A percentile compares a stretch with the other conserved stretches of the same genome.
Evolutionary conservation across 2,888 invertebrate genomes (phyloP).

Genomic region (Monopis laevigella): DNA sequence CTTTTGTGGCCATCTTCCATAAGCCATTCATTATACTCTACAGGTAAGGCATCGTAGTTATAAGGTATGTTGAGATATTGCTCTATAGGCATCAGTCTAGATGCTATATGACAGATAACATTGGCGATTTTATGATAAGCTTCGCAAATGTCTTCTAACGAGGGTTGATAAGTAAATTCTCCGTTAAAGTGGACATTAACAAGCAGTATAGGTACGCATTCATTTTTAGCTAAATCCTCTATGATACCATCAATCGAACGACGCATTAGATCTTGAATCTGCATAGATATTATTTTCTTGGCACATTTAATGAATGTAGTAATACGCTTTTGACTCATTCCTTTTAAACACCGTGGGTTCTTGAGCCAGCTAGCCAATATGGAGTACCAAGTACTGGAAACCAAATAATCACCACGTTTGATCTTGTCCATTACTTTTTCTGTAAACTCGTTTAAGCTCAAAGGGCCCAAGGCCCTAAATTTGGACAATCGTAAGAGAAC

Average conservation of each 20-base stretch:
- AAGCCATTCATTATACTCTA: slow-evolving; percentile 68
- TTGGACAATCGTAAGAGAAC: slow-evolving; percentile 61
- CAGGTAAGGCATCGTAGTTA: slow-evolving; percentile 58
- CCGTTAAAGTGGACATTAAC: slow-evolving; percentile 64
- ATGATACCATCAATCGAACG: slow-evolving; percentile 72
- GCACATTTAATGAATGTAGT: slow-evolving; percentile 49
- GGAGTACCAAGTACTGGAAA: slow-evolving; percentile 54
- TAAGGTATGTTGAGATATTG: slow-evolving; percentile 49
- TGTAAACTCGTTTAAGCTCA: slow-evolving; percentile 41
- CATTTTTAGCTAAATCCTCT: slow-evolving; percentile 56
- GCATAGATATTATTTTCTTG: slow-evolving; percentile 57
- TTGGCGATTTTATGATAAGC: slow-evolving; percentile 68
- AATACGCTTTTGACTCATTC: slow-evolving; percentile 42
- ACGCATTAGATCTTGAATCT: slow-evolving; percentile 74
- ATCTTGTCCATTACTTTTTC: slow-evolving; percentile 43
- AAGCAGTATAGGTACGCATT: slow-evolving; percentile 69
- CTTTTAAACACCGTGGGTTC: slow-evolving; percentile 51
- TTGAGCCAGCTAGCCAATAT: slow-evolving; percentile 55
- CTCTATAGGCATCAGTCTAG: slow-evolving; percentile 69
- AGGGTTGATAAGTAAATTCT: slow-evolving; percentile 68
- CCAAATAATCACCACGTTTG: slow-evolving; percentile 45
- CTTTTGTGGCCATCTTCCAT: slow-evolving; percentile 55
- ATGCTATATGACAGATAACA: slow-evolving; percentile 63
- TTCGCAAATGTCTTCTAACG: slow-evolving; percentile 60
- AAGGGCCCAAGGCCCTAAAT: slow-evolving; percentile 48